phyloP scores from a whole-genome alignment of 2,888 invertebrate genomes.

The Linnaemya vulpina region DNA sequence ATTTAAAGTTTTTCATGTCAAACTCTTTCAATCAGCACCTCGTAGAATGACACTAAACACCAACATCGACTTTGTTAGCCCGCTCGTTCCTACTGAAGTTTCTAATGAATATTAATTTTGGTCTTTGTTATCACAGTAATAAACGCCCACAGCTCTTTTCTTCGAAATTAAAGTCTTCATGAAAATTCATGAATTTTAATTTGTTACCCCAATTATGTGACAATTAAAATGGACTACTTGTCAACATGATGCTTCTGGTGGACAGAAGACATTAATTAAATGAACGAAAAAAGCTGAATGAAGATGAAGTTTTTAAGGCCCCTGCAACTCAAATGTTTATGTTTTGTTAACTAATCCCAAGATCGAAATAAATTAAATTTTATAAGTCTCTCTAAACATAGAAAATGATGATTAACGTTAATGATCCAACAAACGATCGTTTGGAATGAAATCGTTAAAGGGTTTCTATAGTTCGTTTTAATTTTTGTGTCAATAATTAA shows the following conservation, averaged over 20 bases:
- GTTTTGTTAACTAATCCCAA: not conserved
- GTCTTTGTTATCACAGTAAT: slow-evolving; percentile 36
- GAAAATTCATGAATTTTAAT: slow-evolving; percentile 59
- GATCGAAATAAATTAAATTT: not conserved
- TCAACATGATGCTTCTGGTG: slow-evolving; percentile 34
- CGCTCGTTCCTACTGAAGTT: slow-evolving; percentile 53
- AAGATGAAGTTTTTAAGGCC: not conserved
- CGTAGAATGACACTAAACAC: slow-evolving; percentile 23
- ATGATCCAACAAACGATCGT: too few relatives aligned
- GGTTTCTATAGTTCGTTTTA: too few relatives aligned
- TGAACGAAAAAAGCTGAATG: not conserved
- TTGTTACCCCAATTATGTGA: slow-evolving; percentile 47
- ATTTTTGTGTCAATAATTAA: too few relatives aligned
- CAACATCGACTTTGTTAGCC: slow-evolving; percentile 18
- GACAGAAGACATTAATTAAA: slow-evolving; percentile 5
- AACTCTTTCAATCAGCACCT: slow-evolving; percentile 34
- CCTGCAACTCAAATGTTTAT: not conserved
- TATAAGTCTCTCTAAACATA: too few relatives aligned
- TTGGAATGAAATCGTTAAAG: too few relatives aligned
- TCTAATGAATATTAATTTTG: slow-evolving; percentile 54
- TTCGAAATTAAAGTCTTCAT: slow-evolving; percentile 27
- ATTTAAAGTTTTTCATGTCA: not conserved
- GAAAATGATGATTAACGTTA: too few relatives aligned
- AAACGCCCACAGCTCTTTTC: slow-evolving; percentile 59
- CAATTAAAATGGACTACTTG: slow-evolving; percentile 56